phyloP scores from a whole-genome alignment of 2,888 invertebrate genomes.

The Aphidoletes aphidimyza region DNA sequence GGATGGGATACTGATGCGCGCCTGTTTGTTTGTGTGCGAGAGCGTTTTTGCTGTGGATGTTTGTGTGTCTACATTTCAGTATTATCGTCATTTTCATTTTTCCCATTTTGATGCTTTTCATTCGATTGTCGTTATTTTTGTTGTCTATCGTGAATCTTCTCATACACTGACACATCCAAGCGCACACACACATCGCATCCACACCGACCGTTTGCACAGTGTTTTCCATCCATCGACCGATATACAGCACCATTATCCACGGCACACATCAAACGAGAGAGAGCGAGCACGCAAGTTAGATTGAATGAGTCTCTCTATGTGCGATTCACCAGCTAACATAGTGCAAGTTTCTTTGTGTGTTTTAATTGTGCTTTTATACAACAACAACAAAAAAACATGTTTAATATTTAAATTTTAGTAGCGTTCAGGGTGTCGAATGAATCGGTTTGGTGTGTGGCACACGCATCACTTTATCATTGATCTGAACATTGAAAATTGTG shows the following conservation, averaged over 20 bases:
- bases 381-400: conserved; percentile 8
- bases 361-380: conserved; percentile 55
- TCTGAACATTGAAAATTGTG: neutral
- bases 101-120: conserved; percentile 32
- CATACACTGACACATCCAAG: no score
- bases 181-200: neutral
- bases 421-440: conserved; percentile 55
- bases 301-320: no score
- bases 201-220: neutral
- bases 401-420: conserved; percentile 56
- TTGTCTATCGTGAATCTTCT: conserved; percentile 41
- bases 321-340: neutral
- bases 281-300: no score
- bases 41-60: neutral
- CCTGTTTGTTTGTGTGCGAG: neutral
- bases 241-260: neutral
- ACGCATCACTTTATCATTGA: neutral
- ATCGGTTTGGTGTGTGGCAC: conserved; percentile 23
- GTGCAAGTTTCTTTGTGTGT: conserved; percentile 19
- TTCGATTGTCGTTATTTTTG: conserved; percentile 39
- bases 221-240: neutral
- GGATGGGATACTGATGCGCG: no score
- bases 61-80: neutral
- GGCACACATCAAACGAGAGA: neutral
- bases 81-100: conserved; percentile 31